phyloP scores from a whole-genome alignment of 2,888 invertebrate genomes.

The Eubasilissa splendida region DNA sequence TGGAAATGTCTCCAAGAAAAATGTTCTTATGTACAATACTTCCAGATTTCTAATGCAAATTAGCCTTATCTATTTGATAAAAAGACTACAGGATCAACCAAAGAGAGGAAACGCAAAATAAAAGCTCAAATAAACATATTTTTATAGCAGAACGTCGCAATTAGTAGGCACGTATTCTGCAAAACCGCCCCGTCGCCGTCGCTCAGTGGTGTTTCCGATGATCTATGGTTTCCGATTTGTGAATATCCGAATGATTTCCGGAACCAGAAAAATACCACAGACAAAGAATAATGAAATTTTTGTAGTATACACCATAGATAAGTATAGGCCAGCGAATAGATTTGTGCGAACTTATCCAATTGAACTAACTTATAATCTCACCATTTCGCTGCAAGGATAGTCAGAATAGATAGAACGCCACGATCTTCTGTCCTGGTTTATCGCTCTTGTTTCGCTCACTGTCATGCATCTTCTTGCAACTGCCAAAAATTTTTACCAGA shows the following conservation, averaged over 20 bases:
- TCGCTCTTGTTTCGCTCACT: no score
- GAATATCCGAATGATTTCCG: background rate
- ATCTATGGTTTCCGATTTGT: background rate
- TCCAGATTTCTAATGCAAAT: no score
- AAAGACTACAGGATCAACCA: no score
- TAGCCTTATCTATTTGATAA: no score
- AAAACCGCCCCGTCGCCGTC: conserved; percentile 11
- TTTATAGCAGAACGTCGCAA: conserved; percentile 9
- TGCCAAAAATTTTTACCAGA: no score
- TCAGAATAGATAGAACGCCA: no score
- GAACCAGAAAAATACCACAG: conserved; percentile 23
- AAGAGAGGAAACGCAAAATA: background rate
- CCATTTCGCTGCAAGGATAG: no score
- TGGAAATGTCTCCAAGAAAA: background rate
- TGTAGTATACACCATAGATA: background rate
- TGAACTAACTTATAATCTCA: no score
- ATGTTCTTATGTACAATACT: background rate
- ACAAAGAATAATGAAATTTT: background rate
- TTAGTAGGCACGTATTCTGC: conserved; percentile 7
- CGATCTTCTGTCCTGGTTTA: no score
- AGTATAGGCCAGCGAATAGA: no score
- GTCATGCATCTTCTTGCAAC: no score
- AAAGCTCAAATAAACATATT: background rate
- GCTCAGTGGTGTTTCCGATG: background rate
- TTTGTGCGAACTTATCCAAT: no score